Evolutionary conservation across 2,888 invertebrate species (phyloP).

Genomic region (Oasisia sp.): DNA sequence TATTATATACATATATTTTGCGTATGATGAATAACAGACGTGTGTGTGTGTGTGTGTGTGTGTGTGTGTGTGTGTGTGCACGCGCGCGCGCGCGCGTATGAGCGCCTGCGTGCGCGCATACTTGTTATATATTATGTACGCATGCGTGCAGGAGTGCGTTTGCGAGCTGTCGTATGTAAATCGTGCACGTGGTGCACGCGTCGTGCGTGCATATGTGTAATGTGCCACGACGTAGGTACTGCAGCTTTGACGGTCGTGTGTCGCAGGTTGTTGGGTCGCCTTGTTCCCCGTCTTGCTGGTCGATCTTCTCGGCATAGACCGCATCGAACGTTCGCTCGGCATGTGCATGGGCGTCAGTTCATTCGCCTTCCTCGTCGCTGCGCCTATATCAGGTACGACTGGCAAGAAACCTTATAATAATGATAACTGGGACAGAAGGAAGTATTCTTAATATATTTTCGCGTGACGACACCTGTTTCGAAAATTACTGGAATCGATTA

Average conservation of each 20-base stretch:
- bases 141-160: too few relatives aligned
- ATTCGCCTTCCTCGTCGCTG: slow-evolving; percentile 38
- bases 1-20: slow-evolving; percentile 4
- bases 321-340: slow-evolving; percentile 37
- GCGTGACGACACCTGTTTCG: too few relatives aligned
- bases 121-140: too few relatives aligned
- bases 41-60: not conserved
- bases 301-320: slow-evolving; percentile 37
- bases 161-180: too few relatives aligned
- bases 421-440: too few relatives aligned
- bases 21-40: not conserved
- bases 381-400: slow-evolving; percentile 37
- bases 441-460: too few relatives aligned
- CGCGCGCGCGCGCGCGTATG: not conserved
- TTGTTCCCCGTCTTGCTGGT: slow-evolving; percentile 39
- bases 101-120: not conserved
- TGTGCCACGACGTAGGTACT: not conserved
- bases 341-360: slow-evolving; percentile 33
- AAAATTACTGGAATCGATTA: too few relatives aligned
- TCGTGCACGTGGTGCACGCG: not conserved
- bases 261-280: slow-evolving; percentile 37
- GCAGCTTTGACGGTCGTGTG: not conserved
- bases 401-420: not conserved
- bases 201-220: not conserved
- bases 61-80: not conserved